Base-by-base conservation (phyloP, 2,888 invertebrate genomes). In the Hylaea fasciaria region DNA sequence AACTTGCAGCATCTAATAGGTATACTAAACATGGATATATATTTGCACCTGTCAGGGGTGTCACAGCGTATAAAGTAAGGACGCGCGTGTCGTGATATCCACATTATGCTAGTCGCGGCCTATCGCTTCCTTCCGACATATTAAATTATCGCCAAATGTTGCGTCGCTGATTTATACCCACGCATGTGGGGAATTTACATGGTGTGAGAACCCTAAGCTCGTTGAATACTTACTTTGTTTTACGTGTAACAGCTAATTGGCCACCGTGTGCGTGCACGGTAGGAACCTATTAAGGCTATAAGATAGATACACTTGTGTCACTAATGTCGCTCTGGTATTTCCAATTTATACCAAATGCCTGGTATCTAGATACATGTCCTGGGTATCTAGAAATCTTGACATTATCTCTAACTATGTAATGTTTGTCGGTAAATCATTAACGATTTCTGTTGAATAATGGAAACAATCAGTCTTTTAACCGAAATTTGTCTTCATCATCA, bases 111-210 rank as follows among this genome's bases (percentile, higher is more conserved):
- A 55, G 72, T 72, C 73, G 67, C 69, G 65, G 71, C 72, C 73
- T 75, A 73, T 77, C 78, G 73, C 74, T 76, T 82, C 80, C 76
- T 83, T 80, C 77, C 80, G 67, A 76, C 74, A 83, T 86, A 86
- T 87, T 85, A 87, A 88, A 86, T 86, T 82, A 87, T 85, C 80
- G 80, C 82, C 82, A 85, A 85, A 83, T 84, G 85, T 83, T 82
- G 74, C 83, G 77, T 80, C 69, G 69, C 70, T 79, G 81, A 82
- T 84, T 82, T 82, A 82, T 82, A 78, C 77, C 63, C 73, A 76
- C 65, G 60, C 71, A 59, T 64, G 62, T 50, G 51, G 28, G 16
- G 46, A 57, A 60, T 32, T 32, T 32, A 7, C 32, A 32, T 32
- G 32, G 32, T 57, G 53, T 54, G 51, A 46, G 54, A 62, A 49